A percentile compares a stretch with the other conserved stretches of the same genome.
These are phyloP conservation scores for Koerneria pararmatus DNA, from an alignment of 2,888 invertebrate species.

Conservation along the genomic window DNA sequence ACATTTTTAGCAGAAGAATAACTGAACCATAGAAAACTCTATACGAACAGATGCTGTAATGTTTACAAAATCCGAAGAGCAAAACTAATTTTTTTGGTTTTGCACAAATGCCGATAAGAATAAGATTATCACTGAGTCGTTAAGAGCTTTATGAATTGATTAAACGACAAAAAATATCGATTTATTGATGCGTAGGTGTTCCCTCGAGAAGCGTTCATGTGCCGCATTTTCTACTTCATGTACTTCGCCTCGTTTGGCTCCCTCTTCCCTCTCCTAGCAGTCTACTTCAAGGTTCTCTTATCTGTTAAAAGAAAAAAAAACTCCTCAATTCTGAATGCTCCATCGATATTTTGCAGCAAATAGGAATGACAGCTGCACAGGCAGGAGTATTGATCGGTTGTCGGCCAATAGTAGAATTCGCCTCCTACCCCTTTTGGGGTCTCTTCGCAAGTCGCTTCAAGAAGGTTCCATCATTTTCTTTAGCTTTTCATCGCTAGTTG, in stretches of 20 bases:
- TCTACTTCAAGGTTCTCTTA: slow-evolving; percentile 79
- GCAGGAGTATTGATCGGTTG: slow-evolving; percentile 73
- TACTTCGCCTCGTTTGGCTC: slow-evolving; percentile 98
- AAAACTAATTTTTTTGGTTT: no score
- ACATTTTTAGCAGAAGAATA: neutral
- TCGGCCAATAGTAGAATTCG: slow-evolving; percentile 91
- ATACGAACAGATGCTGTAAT: no score
- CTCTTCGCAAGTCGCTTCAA: slow-evolving; percentile 79
- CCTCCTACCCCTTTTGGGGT: slow-evolving; percentile 96
- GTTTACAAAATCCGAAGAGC: no score
- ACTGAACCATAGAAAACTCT: no score
- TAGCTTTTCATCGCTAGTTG: no score
- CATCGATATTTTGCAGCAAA: slow-evolving; percentile 66
- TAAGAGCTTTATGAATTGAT: neutral
- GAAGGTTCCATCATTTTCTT: slow-evolving; percentile 26
- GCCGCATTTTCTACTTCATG: slow-evolving; percentile 97
- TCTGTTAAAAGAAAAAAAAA: neutral
- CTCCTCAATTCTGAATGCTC: neutral
- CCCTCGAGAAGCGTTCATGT: slow-evolving; percentile 85
- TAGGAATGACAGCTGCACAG: slow-evolving; percentile 96
- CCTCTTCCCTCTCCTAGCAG: slow-evolving; percentile 93
- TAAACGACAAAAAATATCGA: neutral
- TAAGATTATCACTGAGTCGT: neutral
- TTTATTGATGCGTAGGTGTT: slow-evolving; percentile 59
- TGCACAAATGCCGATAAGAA: no score